Base-by-base conservation (phyloP, 2,113 vertebrate species). In the Hystrix cristata region DNA sequence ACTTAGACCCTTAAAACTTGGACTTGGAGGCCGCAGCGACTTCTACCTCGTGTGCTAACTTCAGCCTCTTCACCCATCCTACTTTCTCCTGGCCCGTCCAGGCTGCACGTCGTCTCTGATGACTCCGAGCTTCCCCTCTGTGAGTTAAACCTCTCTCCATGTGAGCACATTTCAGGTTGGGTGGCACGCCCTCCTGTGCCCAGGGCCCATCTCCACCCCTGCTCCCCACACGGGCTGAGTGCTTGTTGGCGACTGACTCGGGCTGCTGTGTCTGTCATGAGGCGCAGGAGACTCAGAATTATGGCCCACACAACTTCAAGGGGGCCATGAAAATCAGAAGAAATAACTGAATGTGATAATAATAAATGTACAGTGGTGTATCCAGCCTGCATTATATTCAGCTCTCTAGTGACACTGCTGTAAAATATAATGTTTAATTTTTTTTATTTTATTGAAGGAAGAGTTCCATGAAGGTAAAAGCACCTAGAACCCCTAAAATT, bases 31-130 rank as follows among this genome's bases (percentile, higher is more conserved):
- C 23, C 48, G 29, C 13, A 29, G 2, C 25, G 48, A 34, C 19
- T 43, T 57, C 71, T 46, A 4, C 29, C 18, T 14, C 0, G 53
- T 1, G 21, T 3, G 1, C 8, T 13, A 0, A 0, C 67, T 48
- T 34, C 1, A 0, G 23, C 13, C 19, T 25, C 3, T 5, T 3
- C 46, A 43, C 29, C 27, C 19, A 8, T 15, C 15, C 2, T 25
- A 6, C 1, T 16, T 18, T 16, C 55, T 51, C 83, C 13, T 31
- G 29, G 7, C 10, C 27, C 0, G 23, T 7, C n/a, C 16, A 0
- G 0, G 18, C 4, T 1, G 34, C 13, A 46, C 84, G 0, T 79
- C 55, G 43, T 4, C 67, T 53, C 7, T 14, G 4, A 1, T 2
- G 14, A 15, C 18, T 16, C 57, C 89, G 8, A 59, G 53, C 65